Conservation (phyloP, 1,140 invertebrate species). For the Diuraphis noxia region DNA sequence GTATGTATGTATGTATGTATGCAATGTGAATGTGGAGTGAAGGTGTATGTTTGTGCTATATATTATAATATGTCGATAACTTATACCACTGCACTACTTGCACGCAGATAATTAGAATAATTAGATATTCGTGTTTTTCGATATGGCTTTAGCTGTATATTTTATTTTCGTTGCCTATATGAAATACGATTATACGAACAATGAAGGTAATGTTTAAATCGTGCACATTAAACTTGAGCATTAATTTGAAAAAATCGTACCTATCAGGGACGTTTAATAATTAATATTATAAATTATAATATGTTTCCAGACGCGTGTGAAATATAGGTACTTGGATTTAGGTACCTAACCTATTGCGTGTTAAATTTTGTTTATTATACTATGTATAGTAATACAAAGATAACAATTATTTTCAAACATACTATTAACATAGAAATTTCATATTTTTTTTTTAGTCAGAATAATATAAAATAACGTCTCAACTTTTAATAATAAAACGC, state of each 20-base stretch:
- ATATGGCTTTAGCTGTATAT: not conserved
- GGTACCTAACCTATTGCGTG: not conserved
- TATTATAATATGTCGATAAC: too few relatives aligned
- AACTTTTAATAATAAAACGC: not conserved
- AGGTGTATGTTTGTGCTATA: too few relatives aligned
- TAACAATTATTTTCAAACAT: not conserved
- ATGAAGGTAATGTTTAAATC: not conserved
- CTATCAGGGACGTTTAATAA: not conserved
- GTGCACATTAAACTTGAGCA: not conserved
- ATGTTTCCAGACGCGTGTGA: not conserved
- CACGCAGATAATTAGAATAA: not conserved
- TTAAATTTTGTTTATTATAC: not conserved
- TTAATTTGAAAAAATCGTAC: not conserved
- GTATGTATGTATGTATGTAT: too few relatives aligned
- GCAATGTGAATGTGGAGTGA: too few relatives aligned
- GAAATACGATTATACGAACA: not conserved
- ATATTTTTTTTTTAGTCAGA: not conserved
- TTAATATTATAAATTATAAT: not conserved
- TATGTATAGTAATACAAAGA: not conserved
- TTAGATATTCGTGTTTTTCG: conserved; percentile 1
- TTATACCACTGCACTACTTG: too few relatives aligned
- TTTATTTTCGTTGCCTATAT: not conserved
- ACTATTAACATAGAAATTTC: not conserved
- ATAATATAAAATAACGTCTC: not conserved
- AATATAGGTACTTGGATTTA: not conserved